Evolutionary conservation across 64 coral and sea anemone genomes (phyloP).

Genomic region (Actinia tenebrosa): DNA sequence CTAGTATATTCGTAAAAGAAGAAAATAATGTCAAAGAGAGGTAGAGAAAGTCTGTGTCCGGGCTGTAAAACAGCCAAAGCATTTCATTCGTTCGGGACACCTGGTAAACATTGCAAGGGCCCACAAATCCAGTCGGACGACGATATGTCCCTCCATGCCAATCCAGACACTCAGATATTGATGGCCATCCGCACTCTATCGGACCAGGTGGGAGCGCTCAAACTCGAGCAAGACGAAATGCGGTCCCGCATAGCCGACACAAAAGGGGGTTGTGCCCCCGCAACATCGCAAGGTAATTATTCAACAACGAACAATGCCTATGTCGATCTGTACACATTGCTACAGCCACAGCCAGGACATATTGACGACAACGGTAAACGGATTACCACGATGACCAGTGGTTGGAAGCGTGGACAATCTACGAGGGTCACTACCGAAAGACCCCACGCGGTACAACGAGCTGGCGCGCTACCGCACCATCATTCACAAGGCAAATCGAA

Average conservation of each 20-base stretch:
- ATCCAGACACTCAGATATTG: not conserved
- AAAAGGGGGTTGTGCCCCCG: not conserved
- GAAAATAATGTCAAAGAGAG: too few species aligned
- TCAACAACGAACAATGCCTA: not conserved
- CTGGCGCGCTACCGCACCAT: not conserved
- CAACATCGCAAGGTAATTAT: not conserved
- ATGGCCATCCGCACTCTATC: not conserved
- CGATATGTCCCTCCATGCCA: too few species aligned
- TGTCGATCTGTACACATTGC: not conserved
- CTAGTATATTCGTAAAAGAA: too few species aligned
- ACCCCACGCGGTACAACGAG: not conserved
- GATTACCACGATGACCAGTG: conserved; percentile 10
- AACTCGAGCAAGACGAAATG: conserved; percentile 6
- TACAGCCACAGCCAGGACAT: not conserved
- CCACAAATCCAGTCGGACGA: too few species aligned
- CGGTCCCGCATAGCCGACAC: not conserved
- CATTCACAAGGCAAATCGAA: conserved; percentile 30
- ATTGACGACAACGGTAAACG: not conserved
- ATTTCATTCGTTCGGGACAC: too few species aligned
- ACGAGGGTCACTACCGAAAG: not conserved
- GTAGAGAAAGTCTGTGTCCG: too few species aligned
- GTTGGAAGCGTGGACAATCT: conserved; percentile 22
- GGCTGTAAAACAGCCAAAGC: too few species aligned
- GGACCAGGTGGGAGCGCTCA: conserved; percentile 7
- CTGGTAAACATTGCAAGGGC: too few species aligned